Percentiles rank a stretch among this genome's conserved stretches.
phyloP scores from a whole-genome alignment of 2,113 vertebrate species.

The Hemicordylus capensis region DNA sequence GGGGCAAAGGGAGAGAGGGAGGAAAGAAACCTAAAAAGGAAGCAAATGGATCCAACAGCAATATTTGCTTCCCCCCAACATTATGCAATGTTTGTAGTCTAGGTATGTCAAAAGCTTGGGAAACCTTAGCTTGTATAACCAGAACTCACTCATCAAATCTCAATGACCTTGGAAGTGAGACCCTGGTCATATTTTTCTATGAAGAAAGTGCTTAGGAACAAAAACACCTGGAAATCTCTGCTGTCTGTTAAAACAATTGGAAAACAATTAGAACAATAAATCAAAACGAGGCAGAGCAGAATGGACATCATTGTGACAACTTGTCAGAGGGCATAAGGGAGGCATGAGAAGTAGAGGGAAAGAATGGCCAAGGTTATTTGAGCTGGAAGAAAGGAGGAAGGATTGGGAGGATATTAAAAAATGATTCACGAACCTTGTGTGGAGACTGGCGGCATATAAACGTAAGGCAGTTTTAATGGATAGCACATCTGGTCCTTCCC shows the following conservation, averaged over 20 bases:
- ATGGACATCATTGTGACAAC: background rate
- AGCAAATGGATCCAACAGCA: background rate
- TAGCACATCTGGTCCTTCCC: background rate
- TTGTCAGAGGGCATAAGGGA: background rate
- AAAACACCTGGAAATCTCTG: constrained; percentile 9
- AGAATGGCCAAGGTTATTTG: background rate
- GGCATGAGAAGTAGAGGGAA: constrained; percentile 4
- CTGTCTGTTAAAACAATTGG: constrained; percentile 13
- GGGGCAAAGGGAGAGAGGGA: background rate
- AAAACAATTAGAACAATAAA: background rate
- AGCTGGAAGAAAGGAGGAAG: constrained; percentile 17
- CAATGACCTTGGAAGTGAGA: background rate
- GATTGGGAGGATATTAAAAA: constrained; percentile 15
- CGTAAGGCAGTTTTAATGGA: background rate
- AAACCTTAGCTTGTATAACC: background rate
- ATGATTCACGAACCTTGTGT: background rate
- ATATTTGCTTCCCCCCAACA: constrained; percentile 3
- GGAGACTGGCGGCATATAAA: background rate
- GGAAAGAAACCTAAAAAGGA: background rate
- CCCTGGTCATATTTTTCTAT: constrained; percentile 2
- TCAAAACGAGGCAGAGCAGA: background rate
- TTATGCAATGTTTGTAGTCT: constrained; percentile 21
- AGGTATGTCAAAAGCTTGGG: background rate
- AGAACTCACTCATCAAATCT: background rate
- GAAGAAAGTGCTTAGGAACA: constrained; percentile 9